These are phyloP conservation scores for Pteronura brasiliensis DNA, from an alignment of 2,113 vertebrate species.

Conservation along the genomic window DNA sequence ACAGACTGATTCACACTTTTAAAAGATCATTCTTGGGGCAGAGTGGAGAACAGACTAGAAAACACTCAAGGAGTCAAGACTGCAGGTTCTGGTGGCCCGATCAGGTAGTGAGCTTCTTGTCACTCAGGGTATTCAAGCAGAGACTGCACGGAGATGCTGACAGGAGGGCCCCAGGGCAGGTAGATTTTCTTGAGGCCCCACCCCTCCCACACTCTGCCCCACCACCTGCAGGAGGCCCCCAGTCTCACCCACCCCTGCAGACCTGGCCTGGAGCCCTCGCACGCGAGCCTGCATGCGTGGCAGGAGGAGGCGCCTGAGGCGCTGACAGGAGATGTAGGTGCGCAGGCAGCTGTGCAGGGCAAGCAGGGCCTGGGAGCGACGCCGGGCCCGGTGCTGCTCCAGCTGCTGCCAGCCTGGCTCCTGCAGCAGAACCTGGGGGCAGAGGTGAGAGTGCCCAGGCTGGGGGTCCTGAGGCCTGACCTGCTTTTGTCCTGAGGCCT, in stretches of 20 bases:
- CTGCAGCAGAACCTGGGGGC: conserved; percentile 86
- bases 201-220: background rate
- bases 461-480: rapidly evolving
- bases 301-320: conserved; percentile 87
- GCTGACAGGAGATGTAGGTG: conserved; percentile 85
- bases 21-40: background rate
- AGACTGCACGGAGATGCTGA: background rate
- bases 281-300: conserved; percentile 88
- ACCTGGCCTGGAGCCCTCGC: conserved; percentile 89
- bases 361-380: conserved; percentile 86
- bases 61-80: too few species aligned
- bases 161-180: background rate
- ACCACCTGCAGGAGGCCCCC: background rate
- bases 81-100: background rate
- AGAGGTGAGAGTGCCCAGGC: background rate
- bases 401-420: conserved; percentile 84
- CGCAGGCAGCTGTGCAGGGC: conserved; percentile 87
- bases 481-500: conserved; percentile 68
- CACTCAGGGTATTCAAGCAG: background rate
- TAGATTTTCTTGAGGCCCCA: background rate
- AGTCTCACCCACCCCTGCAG: background rate
- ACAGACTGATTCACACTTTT: background rate
- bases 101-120: background rate
- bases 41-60: background rate
- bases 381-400: conserved; percentile 83